Evolutionary conservation across 2,888 invertebrate genomes (phyloP).

Genomic region (Protodeltote pygarga): DNA sequence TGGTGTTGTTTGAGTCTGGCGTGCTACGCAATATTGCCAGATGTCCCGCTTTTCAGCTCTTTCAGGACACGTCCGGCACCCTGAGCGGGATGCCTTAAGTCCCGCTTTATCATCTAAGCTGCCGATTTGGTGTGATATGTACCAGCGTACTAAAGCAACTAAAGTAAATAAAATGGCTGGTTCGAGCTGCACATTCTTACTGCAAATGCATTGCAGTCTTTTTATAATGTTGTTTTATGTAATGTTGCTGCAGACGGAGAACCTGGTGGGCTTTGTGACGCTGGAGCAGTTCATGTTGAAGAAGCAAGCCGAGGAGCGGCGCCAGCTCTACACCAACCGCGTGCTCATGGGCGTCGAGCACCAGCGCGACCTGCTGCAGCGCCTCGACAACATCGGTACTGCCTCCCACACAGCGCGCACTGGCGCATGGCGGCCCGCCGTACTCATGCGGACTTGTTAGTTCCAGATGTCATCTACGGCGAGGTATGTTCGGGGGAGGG

Average conservation of each 20-base stretch:
- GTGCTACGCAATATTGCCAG: too few species aligned
- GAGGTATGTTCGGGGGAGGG: constrained; percentile 55
- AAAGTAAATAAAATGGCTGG: too few species aligned
- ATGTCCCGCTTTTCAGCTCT: too few species aligned
- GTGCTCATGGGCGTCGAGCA: constrained; percentile 80
- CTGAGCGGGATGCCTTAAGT: too few species aligned
- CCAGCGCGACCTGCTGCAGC: constrained; percentile 45
- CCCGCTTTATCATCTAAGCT: too few species aligned
- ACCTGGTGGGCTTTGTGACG: constrained; percentile 90
- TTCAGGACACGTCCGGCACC: too few species aligned
- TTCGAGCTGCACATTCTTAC: too few species aligned
- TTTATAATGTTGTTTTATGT: background rate
- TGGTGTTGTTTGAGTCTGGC: too few species aligned
- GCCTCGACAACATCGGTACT: constrained; percentile 63
- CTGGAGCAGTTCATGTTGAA: constrained; percentile 93
- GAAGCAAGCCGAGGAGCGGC: constrained; percentile 90
- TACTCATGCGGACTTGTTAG: constrained; percentile 33
- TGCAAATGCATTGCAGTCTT: background rate
- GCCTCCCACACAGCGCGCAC: background rate
- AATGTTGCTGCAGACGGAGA: constrained; percentile 70
- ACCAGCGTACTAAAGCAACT: too few species aligned
- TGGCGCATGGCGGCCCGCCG: background rate
- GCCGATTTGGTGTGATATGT: too few species aligned
- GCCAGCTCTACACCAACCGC: constrained; percentile 82
- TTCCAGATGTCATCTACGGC: constrained; percentile 87